A percentile compares a stretch with the other conserved stretches of the same genome.
phyloP scores from a whole-genome alignment of 2,888 invertebrate genomes.

The Pammene aurita region DNA sequence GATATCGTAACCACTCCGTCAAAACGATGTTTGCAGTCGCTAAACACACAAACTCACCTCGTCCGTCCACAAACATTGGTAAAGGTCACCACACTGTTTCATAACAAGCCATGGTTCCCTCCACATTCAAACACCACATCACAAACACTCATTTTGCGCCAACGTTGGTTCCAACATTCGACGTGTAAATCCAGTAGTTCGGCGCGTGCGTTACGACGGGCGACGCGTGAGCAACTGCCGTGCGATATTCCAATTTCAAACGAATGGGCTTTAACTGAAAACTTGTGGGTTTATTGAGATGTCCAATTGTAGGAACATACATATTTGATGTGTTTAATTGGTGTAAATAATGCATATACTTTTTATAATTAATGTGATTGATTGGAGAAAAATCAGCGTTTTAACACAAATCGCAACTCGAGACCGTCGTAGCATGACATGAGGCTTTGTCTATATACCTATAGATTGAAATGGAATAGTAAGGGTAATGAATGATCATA shows the following conservation, averaged over 20 bases:
- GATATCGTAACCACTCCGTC: slow-evolving; percentile 1
- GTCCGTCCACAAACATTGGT: slow-evolving; percentile 78
- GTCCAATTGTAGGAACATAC: slow-evolving; percentile 1
- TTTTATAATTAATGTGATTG: not conserved
- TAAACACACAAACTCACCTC: slow-evolving; percentile 63
- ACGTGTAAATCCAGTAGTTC: slow-evolving; percentile 59
- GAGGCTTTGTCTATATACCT: too few relatives aligned
- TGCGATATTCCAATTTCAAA: slow-evolving; percentile 48
- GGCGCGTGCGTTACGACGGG: slow-evolving; percentile 64
- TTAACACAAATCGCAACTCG: not conserved
- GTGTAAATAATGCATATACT: slow-evolving; percentile 1
- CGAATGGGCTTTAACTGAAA: slow-evolving; percentile 54
- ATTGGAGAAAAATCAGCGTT: not conserved
- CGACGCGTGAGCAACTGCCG: slow-evolving; percentile 62
- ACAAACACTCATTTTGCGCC: slow-evolving; percentile 59
- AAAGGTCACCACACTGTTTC: slow-evolving; percentile 64
- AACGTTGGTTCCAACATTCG: slow-evolving; percentile 61
- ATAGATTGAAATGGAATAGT: too few relatives aligned
- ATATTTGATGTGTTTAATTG: slow-evolving; percentile 7
- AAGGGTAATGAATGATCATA: too few relatives aligned
- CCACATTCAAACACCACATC: slow-evolving; percentile 67
- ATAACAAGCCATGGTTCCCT: slow-evolving; percentile 64
- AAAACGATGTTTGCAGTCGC: slow-evolving; percentile 8
- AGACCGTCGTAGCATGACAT: not conserved
- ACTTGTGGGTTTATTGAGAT: slow-evolving; percentile 24